Base-by-base conservation (phyloP, 2,888 invertebrate species). In the Axea sp. region DNA sequence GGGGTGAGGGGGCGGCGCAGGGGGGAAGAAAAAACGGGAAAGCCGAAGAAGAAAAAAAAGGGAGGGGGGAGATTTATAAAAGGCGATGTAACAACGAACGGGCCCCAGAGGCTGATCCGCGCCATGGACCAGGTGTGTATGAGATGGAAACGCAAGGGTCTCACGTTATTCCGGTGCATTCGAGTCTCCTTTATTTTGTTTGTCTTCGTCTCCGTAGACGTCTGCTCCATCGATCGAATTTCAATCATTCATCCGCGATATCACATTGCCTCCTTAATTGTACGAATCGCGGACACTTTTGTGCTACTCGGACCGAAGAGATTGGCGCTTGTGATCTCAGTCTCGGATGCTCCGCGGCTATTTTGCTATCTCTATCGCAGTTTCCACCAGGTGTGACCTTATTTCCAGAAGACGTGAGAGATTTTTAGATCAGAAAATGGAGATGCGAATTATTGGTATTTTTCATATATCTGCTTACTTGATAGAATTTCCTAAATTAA, bases 1-100 rank as follows among this genome's bases (percentile, higher is more conserved):
- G n/a, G n/a, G n/a, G n/a, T n/a, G n/a, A 90, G 90, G 88, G 90
- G 90, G 90, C 89, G 89, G 81, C 84, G 87, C 82, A 87, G 87
- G 87, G 87, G 86, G 87, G 87, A 87, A 87, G 85, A 82, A 83
- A 84, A 85, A 84, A 80, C 80, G 79, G 80, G 77, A 79, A 80
- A 82, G 84, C 80, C 78, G 78, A 79, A 81, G 78, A 57, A 37
- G 73, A 35, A 78, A 76, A 79, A 78, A 74, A n/a, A n/a, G 75
- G 73, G 75, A 69, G 53, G 67, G 59, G 78, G 76, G 75, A 75
- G 71, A 60, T 80, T 84, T 82, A 82, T 86, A 86, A 87, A 86
- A 86, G 85, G 81, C 81, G 85, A 84, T 83, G 80, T 83, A 84
- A 82, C 82, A 81, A 84, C 76, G 74, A 67, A 73, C 75, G 77